Conservation (phyloP, 2,113 vertebrate species). For the Eleginops maclovinus region DNA sequence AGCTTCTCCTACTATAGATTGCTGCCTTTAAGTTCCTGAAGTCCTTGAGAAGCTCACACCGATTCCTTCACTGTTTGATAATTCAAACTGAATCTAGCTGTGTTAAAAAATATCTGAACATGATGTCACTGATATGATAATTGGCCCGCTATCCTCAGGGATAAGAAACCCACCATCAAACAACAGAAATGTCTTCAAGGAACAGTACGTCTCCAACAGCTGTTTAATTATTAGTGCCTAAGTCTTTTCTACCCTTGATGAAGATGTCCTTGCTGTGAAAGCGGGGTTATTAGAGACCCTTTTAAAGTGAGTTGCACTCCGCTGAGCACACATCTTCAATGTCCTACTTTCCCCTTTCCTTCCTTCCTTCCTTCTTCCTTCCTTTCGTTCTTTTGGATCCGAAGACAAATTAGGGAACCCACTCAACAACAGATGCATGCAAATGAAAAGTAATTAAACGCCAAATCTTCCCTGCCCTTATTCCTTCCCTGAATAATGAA, state of each 20-base stretch:
- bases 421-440: slow-evolving; percentile 59
- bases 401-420: slow-evolving; percentile 43
- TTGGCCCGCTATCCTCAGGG: neutral
- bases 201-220: neutral
- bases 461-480: slow-evolving; percentile 35
- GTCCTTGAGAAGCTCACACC: neutral
- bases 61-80: slow-evolving; percentile 5
- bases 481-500: slow-evolving; percentile 57
- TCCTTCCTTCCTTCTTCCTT: slow-evolving; percentile 19
- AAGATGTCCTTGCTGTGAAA: slow-evolving; percentile 28
- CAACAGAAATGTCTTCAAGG: neutral
- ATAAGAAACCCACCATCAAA: neutral
- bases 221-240: slow-evolving; percentile 15
- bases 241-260: slow-evolving; percentile 25
- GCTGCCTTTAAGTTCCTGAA: slow-evolving; percentile 14
- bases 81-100: neutral
- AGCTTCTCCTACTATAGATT: slow-evolving; percentile 9
- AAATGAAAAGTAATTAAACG: slow-evolving; percentile 66
- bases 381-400: slow-evolving; percentile 17
- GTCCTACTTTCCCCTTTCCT: slow-evolving; percentile 39
- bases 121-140: neutral
- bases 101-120: slow-evolving; percentile 2
- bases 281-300: slow-evolving; percentile 34
- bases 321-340: slow-evolving; percentile 22
- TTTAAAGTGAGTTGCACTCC: slow-evolving; percentile 23